These are phyloP conservation scores for Atractosteus spatula DNA, from an alignment of 2,113 vertebrate species.

Conservation along the genomic window DNA sequence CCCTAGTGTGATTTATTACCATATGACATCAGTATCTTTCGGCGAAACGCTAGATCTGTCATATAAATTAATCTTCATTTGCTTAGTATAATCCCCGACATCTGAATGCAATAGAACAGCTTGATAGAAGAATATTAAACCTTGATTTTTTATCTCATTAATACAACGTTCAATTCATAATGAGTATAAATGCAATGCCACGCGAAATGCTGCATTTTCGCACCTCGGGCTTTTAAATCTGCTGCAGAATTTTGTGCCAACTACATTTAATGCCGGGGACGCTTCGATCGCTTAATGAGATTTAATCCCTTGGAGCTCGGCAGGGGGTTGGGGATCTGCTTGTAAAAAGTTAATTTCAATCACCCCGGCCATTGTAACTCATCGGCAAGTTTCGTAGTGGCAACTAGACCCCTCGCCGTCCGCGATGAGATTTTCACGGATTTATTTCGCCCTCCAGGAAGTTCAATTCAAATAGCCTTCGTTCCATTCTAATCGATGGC, in stretches of 20 bases:
- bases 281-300: constrained; percentile 23
- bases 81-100: not conserved
- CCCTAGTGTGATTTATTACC: not conserved
- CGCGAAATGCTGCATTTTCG: no score
- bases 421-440: constrained; percentile 25
- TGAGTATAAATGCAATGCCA: no score
- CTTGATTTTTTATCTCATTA: no score
- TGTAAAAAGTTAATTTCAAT: constrained; percentile 50
- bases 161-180: no score
- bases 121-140: not conserved
- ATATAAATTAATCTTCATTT: no score
- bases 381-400: constrained; percentile 33
- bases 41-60: not conserved
- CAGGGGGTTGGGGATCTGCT: constrained; percentile 34
- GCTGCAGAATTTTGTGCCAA: no score
- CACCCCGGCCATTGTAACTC: constrained; percentile 40
- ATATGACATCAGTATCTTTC: not conserved
- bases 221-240: no score
- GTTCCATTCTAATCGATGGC: constrained; percentile 21
- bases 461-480: constrained; percentile 44
- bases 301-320: constrained; percentile 37
- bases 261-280: constrained; percentile 6
- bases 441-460: constrained; percentile 38
- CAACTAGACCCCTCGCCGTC: constrained; percentile 31
- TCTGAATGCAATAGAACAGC: not conserved